Conservation (phyloP, 2,888 invertebrate genomes). For the Orthosia gracilis region DNA sequence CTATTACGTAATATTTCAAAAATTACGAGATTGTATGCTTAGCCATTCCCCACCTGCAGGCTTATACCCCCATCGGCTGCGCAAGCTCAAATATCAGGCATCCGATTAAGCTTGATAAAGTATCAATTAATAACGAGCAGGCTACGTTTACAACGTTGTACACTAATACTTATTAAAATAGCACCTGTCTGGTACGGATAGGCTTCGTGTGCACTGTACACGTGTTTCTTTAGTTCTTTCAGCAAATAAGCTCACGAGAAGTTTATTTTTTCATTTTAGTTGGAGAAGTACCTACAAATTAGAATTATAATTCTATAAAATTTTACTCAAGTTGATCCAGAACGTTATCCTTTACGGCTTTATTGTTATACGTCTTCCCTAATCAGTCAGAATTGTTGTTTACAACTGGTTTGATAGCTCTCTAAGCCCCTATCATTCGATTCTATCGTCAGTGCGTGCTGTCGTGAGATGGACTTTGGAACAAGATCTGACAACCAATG, state of each 20-base stretch:
- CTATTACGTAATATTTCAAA: constrained; percentile 49
- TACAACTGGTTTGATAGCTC: background rate
- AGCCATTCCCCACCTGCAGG: constrained; percentile 51
- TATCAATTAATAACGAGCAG: constrained; percentile 59
- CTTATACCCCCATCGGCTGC: constrained; percentile 35
- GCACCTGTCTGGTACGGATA: constrained; percentile 52
- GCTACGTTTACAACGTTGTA: constrained; percentile 40
- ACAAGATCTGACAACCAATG: background rate
- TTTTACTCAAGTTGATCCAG: background rate
- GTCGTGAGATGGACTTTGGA: background rate
- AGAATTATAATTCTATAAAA: background rate
- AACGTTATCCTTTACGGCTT: too few species aligned
- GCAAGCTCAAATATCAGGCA: constrained; percentile 55
- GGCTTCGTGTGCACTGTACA: constrained; percentile 21
- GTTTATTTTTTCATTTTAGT: background rate
- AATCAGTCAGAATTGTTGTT: background rate
- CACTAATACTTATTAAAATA: constrained; percentile 44
- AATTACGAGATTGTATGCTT: constrained; percentile 11
- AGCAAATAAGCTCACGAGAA: background rate
- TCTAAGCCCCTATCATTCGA: background rate
- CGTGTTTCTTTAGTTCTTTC: constrained; percentile 2
- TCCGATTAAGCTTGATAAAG: constrained; percentile 60
- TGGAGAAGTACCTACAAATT: background rate
- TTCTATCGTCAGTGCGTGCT: background rate
- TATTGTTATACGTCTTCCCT: background rate